phyloP scores from a whole-genome alignment of 2,888 invertebrate genomes.

The Lithodes maja region DNA sequence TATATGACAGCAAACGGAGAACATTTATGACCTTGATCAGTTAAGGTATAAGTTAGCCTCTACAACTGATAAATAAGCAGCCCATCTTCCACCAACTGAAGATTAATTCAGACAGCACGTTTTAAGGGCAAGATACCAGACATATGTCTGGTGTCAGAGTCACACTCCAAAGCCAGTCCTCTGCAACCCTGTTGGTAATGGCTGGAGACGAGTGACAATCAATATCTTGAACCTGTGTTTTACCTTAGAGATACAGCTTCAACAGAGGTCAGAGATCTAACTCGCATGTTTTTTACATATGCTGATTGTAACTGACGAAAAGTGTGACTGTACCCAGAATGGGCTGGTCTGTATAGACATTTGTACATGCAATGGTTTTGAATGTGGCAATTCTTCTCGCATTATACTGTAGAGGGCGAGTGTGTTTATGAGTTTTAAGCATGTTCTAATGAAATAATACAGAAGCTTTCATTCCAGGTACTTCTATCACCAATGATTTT shows the following conservation, averaged over 20 bases:
- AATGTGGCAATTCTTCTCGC: slow-evolving; percentile 7
- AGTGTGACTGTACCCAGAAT: background rate
- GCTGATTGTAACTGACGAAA: slow-evolving; percentile 12
- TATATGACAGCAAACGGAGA: background rate
- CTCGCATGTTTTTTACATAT: slow-evolving; percentile 7
- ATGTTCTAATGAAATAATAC: too few species aligned
- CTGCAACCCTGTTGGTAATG: slow-evolving; percentile 11
- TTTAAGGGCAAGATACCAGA: background rate
- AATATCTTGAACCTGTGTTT: slow-evolving; percentile 2
- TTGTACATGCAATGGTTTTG: background rate
- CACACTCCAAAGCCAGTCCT: slow-evolving; percentile 1
- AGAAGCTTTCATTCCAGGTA: too few species aligned
- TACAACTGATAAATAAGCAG: slow-evolving; percentile 10
- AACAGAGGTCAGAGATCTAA: slow-evolving; percentile 2
- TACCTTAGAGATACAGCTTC: slow-evolving; percentile 10
- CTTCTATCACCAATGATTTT: too few species aligned
- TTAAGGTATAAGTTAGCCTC: background rate
- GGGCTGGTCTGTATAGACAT: slow-evolving; percentile 13
- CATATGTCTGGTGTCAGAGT: background rate
- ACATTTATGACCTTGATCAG: slow-evolving; percentile 1
- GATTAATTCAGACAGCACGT: background rate
- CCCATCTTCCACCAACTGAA: background rate
- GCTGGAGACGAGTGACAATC: slow-evolving; percentile 4
- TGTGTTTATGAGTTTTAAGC: background rate
- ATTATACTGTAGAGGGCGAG: background rate